Evolutionary conservation across 1,140 invertebrate species (phyloP), one percentile per base, ranked within the genome.

Genomic region (Zelostemma sp.): DNA sequence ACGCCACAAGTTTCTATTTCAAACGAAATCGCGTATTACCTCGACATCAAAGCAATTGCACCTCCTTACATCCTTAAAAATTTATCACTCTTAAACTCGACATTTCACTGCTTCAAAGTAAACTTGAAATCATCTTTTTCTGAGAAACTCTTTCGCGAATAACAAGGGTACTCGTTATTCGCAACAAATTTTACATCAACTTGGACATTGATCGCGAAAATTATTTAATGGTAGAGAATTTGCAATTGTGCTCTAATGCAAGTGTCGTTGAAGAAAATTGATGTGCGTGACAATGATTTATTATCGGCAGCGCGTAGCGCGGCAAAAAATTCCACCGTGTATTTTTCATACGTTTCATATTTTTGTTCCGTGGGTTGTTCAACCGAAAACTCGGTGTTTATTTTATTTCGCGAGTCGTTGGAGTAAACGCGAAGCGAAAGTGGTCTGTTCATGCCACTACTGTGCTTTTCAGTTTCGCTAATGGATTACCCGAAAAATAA

Each of bases 1-100:
- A 12, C 47, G 43, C 1, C 12, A 25, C 35, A 33, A 56, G 53
- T 57, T 57, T 57, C 35, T 35, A 17, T 33, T 56, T 56, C 51
- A 63, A 63, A 49, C 60, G 54, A 56, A n/a, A 63, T 63, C 54
- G 18, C 31, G 25, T 41, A 63, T 63, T 56, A 33, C 11, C 14
- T 18, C 8, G 45, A 63, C 47, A 35, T 63, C 38, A 56, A 55
- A 55, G 59, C 45, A 48, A 55, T 55, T 46, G 16, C 18, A 6
- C 33, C 28, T 41, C 14, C 46, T 28, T 54, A 28, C 25, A 4
- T 28, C 25, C 25, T 28, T 28, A 28, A 28, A 28, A 28, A 28
- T 28, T 8, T 28, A 28, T 8, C 25, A 28, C n/a, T n/a, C n/a
- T n/a, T 28, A 28, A 28, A 4, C 8, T 28, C 25, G 25, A 28